These are phyloP conservation scores for Gopherus evgoodei DNA, from an alignment of 2,113 vertebrate genomes.

Conservation along the genomic window DNA sequence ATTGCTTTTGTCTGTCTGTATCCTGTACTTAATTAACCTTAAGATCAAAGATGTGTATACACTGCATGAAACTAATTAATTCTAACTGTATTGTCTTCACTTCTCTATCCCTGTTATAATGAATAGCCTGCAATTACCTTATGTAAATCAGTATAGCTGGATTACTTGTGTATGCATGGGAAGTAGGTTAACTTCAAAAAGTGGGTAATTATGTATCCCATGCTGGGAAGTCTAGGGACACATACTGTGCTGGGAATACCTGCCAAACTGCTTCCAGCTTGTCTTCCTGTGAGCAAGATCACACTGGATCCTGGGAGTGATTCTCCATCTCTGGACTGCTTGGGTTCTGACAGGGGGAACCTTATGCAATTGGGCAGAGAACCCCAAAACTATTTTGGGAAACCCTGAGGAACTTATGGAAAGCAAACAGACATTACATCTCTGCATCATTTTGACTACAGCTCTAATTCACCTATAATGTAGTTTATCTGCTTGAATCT, in stretches of 20 bases:
- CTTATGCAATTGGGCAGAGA: neutral
- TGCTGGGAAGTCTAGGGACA: neutral
- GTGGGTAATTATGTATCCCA: neutral
- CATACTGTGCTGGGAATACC: neutral
- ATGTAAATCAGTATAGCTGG: neutral
- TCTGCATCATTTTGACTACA: neutral
- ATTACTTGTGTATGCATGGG: neutral
- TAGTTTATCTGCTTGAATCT: neutral
- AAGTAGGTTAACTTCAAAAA: too few species aligned
- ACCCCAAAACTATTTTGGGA: neutral
- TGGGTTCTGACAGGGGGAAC: neutral
- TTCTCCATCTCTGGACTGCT: neutral
- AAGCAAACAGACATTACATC: neutral
- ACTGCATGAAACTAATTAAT: neutral
- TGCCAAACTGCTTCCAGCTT: neutral
- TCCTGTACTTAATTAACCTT: neutral
- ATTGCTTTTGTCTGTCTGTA: neutral
- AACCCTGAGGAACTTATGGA: neutral
- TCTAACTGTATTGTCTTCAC: neutral
- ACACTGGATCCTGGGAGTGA: neutral
- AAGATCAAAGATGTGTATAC: neutral
- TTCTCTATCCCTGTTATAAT: neutral
- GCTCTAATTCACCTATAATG: neutral
- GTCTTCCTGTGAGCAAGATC: neutral
- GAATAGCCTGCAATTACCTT: neutral